Base-by-base conservation (phyloP, 2,797 vertebrate genomes). In the Cossypha dichroa region DNA sequence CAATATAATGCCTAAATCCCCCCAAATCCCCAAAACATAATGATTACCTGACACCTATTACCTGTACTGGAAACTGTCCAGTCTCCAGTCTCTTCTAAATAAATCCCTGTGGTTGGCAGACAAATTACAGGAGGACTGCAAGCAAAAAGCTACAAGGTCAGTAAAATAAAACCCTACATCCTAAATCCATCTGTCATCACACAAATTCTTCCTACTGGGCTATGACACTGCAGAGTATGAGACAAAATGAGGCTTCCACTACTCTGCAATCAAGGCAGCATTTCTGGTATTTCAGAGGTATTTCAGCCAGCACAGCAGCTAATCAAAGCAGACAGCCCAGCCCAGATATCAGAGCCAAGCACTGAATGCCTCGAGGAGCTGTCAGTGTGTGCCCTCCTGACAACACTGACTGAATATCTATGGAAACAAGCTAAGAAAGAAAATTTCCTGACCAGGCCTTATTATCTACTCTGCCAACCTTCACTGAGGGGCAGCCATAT, bases 311-410 rank as follows among this genome's bases (percentile, higher is more conserved):
- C 75, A 92, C 91, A 87, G 18, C 64, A 90, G 91, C 94, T 96
- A 94, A 97, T 94, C 93, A 88, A 83, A 91, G 31, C 51, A 93
- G 94, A 92, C 94, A 96, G 89, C 21, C 0, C 2, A 94, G 95
- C 92, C 68, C 85, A 86, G 90, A 78, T 90, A 96, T 94, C 95
- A 96, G 94, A 95, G 54, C 62, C 75, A 68, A 87, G 94, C 81
- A 94, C 11, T 2, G 1, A 78, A 60, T 63, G 94, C 95, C 94
- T 93, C 40, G 2, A 94, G 94, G 95, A 95, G 76, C 93, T 96
- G 94, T 95, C 94, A 94, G 90, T 8, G 66, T 1, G 1, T 38
- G 58, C 91, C 85, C 51, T 94, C 58, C 86, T 92, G 81, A 89
- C 92, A 95, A 86, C 80, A 68, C 86, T 9, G 15, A 80, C 84